These are phyloP conservation scores for Nasonovia ribisnigri DNA, from an alignment of 2,888 invertebrate genomes.

Conservation along the genomic window DNA sequence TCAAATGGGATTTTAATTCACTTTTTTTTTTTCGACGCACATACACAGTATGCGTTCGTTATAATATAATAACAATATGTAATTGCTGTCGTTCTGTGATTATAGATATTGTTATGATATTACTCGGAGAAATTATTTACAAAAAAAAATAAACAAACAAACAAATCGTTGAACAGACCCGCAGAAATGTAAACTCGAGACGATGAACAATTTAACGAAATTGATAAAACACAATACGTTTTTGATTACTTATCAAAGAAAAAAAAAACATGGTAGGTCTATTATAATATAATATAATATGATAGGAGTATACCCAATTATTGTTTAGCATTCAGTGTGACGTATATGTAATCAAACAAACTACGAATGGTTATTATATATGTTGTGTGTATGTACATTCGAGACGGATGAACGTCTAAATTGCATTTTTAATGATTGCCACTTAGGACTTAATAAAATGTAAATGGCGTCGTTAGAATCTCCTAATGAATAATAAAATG, in stretches of 20 bases:
- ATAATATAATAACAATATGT: neutral
- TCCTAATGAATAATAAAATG: neutral
- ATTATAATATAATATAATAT: neutral
- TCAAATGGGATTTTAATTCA: neutral
- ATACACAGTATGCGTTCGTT: neutral
- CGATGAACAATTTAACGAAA: neutral
- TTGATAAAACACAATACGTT: neutral
- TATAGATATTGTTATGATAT: neutral
- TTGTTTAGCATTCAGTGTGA: neutral
- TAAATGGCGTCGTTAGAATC: neutral
- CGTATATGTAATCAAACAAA: neutral
- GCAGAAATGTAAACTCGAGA: neutral
- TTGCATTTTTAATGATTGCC: constrained; percentile 14
- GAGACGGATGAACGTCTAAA: neutral
- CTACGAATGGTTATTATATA: neutral
- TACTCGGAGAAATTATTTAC: neutral
- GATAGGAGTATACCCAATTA: neutral
- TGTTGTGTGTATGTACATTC: neutral
- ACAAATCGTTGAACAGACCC: neutral
- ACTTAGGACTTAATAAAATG: constrained; percentile 3
- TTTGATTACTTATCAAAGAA: neutral
- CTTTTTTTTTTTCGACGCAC: neutral
- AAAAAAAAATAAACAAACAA: neutral
- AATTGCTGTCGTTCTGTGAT: neutral
- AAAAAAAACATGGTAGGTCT: neutral